phyloP scores from a whole-genome alignment of 2,113 vertebrate genomes.

The Bombycilla garrulus region DNA sequence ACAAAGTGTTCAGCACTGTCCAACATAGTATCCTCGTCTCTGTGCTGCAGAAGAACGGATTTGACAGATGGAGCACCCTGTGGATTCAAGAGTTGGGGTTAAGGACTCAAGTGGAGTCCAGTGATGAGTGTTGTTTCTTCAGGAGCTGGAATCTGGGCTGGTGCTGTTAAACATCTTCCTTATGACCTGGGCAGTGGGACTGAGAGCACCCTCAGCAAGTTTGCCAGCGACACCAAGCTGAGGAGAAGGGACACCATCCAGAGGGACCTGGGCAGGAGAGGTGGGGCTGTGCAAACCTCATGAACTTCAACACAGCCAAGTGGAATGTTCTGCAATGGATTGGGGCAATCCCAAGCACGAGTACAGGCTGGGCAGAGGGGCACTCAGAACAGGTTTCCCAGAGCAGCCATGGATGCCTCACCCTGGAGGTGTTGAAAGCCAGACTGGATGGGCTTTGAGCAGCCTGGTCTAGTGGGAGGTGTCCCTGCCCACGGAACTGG shows the following conservation, averaged over 20 bases:
- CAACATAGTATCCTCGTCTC: background rate
- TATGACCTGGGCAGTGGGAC: rapidly evolving
- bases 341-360: rapidly evolving
- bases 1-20: background rate
- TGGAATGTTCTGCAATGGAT: rapidly evolving
- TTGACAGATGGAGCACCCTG: rapidly evolving
- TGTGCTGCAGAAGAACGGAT: background rate
- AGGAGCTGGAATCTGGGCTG: rapidly evolving
- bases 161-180: background rate
- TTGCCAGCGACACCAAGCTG: background rate
- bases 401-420: background rate
- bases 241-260: background rate
- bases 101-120: background rate
- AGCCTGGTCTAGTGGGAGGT: background rate
- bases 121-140: background rate
- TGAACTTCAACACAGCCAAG: background rate
- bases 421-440: background rate
- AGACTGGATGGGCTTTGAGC: background rate
- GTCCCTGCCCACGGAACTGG: background rate
- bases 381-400: background rate
- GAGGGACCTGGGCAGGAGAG: background rate
- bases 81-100: background rate
- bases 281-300: background rate
- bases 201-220: background rate
- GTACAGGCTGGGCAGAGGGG: background rate